Evolutionary conservation across 2,888 invertebrate species (phyloP).

Genomic region (Thera britannica): DNA sequence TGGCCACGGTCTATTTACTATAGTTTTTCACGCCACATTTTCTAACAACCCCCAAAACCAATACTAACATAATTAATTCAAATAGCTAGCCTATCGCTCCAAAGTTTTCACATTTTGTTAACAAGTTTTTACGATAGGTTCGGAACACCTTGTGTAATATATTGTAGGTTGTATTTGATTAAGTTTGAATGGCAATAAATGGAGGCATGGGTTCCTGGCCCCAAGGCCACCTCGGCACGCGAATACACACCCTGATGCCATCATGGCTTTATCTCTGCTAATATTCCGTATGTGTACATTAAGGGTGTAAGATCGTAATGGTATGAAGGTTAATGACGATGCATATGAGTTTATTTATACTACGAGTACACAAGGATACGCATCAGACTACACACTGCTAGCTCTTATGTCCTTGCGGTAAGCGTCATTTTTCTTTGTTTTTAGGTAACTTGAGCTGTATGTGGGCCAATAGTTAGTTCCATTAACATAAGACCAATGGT

Average conservation of each 20-base stretch:
- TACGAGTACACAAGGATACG: too few species aligned
- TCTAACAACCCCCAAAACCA: slow-evolving; percentile 9
- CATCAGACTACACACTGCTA: too few species aligned
- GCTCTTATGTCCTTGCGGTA: too few species aligned
- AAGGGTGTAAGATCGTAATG: slow-evolving; percentile 16
- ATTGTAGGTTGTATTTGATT: slow-evolving; percentile 67
- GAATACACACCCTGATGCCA: slow-evolving; percentile 53
- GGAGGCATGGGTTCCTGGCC: slow-evolving; percentile 49
- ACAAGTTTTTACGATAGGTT: slow-evolving; percentile 50
- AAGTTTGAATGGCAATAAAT: slow-evolving; percentile 72
- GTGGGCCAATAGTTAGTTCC: too few species aligned
- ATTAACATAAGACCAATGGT: too few species aligned
- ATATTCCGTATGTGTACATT: slow-evolving; percentile 50
- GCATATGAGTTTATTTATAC: too few species aligned
- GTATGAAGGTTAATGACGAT: slow-evolving; percentile 32
- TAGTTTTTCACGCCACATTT: slow-evolving; percentile 2
- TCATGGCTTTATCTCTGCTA: slow-evolving; percentile 63
- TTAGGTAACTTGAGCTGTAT: too few species aligned
- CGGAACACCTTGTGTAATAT: slow-evolving; percentile 51
- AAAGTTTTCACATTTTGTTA: slow-evolving; percentile 42
- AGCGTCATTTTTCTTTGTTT: too few species aligned
- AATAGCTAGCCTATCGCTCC: slow-evolving; percentile 24
- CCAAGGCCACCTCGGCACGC: slow-evolving; percentile 72
- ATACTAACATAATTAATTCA: slow-evolving; percentile 21
- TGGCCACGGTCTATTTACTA: background rate